A percentile compares a stretch with the other conserved stretches of the same genome.
Conservation (phyloP, 2,797 vertebrate genomes). For the Schizopygopsis malacanthus region DNA sequence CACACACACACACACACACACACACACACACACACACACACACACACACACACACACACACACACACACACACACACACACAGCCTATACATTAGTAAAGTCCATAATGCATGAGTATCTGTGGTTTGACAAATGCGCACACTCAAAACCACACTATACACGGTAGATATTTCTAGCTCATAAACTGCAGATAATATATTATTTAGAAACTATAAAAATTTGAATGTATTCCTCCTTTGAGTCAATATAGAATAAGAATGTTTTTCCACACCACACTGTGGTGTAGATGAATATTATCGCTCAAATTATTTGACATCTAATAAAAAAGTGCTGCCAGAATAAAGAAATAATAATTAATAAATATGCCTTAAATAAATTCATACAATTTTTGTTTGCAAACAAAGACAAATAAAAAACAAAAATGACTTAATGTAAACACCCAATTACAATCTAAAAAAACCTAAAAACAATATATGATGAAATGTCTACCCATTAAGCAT, state of each 20-base stretch:
- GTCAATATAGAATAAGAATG: neutral
- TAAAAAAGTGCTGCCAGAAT: neutral
- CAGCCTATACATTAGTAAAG: neutral
- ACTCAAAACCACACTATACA: neutral
- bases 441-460: neutral
- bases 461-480: neutral
- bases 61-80: neutral
- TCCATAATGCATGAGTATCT: conserved; percentile 3
- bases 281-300: neutral
- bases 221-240: neutral
- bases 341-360: neutral
- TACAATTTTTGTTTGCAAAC: neutral
- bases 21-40: neutral
- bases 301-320: neutral
- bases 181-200: conserved; percentile 3
- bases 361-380: neutral
- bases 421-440: neutral
- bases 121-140: neutral
- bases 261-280: neutral
- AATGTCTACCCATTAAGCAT: neutral
- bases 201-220: neutral
- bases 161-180: neutral
- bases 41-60: neutral
- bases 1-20: neutral
- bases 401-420: neutral